A percentile compares a stretch with the other conserved stretches of the same genome.
Conservation (phyloP, 2,113 vertebrate species). For the Brachirus orientalis region DNA sequence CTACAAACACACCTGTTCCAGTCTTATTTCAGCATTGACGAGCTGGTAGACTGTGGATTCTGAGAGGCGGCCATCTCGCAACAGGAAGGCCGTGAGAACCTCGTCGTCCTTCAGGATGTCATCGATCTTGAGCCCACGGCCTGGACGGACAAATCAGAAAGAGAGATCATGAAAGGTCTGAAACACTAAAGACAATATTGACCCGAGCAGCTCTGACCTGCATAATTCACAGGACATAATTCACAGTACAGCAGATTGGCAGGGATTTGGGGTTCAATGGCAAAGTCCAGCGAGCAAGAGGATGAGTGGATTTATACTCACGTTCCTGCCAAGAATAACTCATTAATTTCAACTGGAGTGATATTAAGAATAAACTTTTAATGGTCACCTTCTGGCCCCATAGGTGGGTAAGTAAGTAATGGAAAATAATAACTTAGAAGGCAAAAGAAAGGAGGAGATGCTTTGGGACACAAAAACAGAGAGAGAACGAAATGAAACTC, state of each 20-base stretch:
- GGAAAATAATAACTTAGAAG: too few relatives aligned
- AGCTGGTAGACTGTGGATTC: conserved; percentile 88
- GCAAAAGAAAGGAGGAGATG: too few relatives aligned
- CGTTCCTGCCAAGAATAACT: not conserved
- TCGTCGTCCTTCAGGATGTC: conserved; percentile 94
- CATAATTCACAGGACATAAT: conserved; percentile 39
- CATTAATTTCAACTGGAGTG: not conserved
- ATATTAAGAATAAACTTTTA: conserved; percentile 1
- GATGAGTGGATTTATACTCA: conserved; percentile 8
- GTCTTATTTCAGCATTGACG: conserved; percentile 86
- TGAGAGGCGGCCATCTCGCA: conserved; percentile 81
- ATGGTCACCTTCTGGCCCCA: not conserved
- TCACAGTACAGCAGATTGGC: conserved; percentile 1
- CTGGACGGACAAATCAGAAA: conserved; percentile 67
- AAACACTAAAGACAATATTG: conserved; percentile 15
- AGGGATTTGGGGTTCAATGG: too few relatives aligned
- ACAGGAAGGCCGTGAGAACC: conserved; percentile 86
- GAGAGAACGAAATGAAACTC: too few relatives aligned
- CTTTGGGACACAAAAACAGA: too few relatives aligned
- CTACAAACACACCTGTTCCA: conserved; percentile 86
- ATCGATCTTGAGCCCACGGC: conserved; percentile 87
- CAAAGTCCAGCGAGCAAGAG: conserved; percentile 2
- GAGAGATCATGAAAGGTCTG: conserved; percentile 16
- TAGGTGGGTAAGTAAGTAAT: too few relatives aligned
- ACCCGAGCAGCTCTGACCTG: not conserved